These are phyloP conservation scores for Gavialis gangeticus DNA, from an alignment of 2,113 vertebrate genomes.

Conservation along the genomic window DNA sequence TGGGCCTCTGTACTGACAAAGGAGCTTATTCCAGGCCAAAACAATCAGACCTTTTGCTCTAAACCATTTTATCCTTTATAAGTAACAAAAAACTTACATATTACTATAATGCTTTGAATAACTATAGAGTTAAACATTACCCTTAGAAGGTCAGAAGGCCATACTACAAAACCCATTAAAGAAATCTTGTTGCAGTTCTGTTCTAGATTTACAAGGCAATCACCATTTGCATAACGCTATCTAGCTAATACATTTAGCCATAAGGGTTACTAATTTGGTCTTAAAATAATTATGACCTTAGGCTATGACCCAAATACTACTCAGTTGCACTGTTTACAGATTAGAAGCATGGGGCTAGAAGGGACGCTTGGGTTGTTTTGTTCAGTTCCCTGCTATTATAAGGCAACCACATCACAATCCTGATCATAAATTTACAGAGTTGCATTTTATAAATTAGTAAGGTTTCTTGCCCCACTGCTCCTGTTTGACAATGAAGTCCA, in stretches of 20 bases:
- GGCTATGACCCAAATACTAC: not conserved
- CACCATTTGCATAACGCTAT: not conserved
- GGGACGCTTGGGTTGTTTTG: not conserved
- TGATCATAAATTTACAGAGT: not conserved
- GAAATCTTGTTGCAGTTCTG: not conserved
- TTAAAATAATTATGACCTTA: not conserved
- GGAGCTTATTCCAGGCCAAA: not conserved
- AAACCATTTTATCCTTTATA: not conserved
- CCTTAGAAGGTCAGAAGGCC: rapidly evolving
- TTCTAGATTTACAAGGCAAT: not conserved
- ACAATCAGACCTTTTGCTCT: not conserved
- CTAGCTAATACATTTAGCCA: not conserved
- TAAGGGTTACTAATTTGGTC: not conserved
- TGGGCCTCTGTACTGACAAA: not conserved
- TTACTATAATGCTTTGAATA: not conserved
- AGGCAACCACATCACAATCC: not conserved
- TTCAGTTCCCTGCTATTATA: not conserved
- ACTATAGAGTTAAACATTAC: not conserved
- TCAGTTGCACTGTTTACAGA: not conserved
- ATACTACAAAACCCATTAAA: not conserved
- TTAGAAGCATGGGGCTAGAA: not conserved
- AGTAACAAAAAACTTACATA: not conserved
- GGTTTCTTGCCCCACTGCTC: not conserved
- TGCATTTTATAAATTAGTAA: not conserved
- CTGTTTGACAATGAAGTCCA: not conserved